These are phyloP conservation scores for Atrina japonica DNA, from an alignment of 2,888 invertebrate genomes.

Conservation along the genomic window DNA sequence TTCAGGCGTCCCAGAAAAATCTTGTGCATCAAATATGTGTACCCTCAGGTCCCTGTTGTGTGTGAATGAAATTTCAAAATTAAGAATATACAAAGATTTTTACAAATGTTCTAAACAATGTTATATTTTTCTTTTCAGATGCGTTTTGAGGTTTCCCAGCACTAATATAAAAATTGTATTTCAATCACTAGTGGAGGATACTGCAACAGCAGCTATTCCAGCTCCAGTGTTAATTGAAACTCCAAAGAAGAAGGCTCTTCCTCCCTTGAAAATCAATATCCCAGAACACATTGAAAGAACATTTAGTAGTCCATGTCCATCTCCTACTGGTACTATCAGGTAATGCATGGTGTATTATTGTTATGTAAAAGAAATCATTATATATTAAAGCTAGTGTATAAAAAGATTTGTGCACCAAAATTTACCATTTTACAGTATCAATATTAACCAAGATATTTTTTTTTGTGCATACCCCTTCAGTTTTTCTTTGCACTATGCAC, in stretches of 20 bases:
- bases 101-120: too few relatives aligned
- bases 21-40: too few relatives aligned
- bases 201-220: constrained; percentile 50
- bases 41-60: too few relatives aligned
- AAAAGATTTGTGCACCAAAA: too few relatives aligned
- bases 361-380: too few relatives aligned
- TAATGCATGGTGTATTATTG: constrained; percentile 50
- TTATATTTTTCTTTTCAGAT: constrained; percentile 85
- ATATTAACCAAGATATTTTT: too few relatives aligned
- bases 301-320: constrained; percentile 84
- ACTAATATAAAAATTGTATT: constrained; percentile 97
- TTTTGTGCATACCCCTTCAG: not conserved
- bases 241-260: constrained; percentile 83
- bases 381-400: too few relatives aligned
- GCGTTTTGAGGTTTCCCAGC: constrained; percentile 97
- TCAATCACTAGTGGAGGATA: constrained; percentile 91
- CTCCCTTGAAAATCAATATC: constrained; percentile 92
- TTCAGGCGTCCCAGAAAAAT: too few relatives aligned
- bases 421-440: too few relatives aligned
- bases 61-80: too few relatives aligned
- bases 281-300: constrained; percentile 84
- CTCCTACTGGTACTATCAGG: constrained; percentile 81
- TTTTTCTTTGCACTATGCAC: too few relatives aligned
- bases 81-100: too few relatives aligned
- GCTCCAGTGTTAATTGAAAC: constrained; percentile 57